A percentile compares a stretch with the other conserved stretches of the same genome.
Conservation (phyloP, 1,140 invertebrate genomes). For the Drosophila sturtevanti region DNA sequence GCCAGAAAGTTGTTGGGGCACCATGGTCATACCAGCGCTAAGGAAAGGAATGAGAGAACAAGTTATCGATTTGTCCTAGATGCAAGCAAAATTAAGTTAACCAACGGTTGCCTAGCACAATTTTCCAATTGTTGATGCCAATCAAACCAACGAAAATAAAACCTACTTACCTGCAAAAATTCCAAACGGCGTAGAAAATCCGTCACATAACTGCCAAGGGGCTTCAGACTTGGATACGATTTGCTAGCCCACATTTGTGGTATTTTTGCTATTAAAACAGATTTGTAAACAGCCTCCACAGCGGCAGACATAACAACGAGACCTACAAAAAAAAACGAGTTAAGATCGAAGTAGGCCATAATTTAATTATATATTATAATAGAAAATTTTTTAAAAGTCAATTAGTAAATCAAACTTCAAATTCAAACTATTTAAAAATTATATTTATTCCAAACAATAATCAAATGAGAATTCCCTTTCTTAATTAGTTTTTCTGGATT, state of each 20-base stretch:
- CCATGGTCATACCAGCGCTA: slow-evolving; percentile 93
- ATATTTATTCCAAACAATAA: not conserved
- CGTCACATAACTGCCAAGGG: slow-evolving; percentile 93
- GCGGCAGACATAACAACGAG: slow-evolving; percentile 93
- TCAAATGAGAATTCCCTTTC: not conserved
- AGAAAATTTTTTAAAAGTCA: slow-evolving; percentile 17
- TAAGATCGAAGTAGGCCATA: slow-evolving; percentile 33
- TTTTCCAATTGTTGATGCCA: slow-evolving; percentile 1
- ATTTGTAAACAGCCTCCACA: slow-evolving; percentile 93
- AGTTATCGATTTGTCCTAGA: slow-evolving; percentile 22
- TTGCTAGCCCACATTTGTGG: slow-evolving; percentile 91
- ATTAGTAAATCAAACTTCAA: slow-evolving; percentile 13
- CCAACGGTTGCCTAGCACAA: slow-evolving; percentile 11
- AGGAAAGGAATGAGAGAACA: not conserved
- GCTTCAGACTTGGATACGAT: slow-evolving; percentile 97
- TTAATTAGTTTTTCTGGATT: not conserved
- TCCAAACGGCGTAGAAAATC: slow-evolving; percentile 93
- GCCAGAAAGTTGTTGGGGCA: slow-evolving; percentile 93
- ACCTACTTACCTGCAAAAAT: slow-evolving; percentile 89
- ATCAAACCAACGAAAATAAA: not conserved
- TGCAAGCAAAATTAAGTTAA: slow-evolving; percentile 13
- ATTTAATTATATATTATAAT: not conserved
- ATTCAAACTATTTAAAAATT: slow-evolving; percentile 21
- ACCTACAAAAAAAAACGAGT: slow-evolving; percentile 83
- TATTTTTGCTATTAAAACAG: slow-evolving; percentile 92